Percentiles rank a stretch among this genome's conserved stretches.
Evolutionary conservation across 2,113 vertebrate genomes (phyloP).

Genomic region (Phyllopteryx taeniolatus): DNA sequence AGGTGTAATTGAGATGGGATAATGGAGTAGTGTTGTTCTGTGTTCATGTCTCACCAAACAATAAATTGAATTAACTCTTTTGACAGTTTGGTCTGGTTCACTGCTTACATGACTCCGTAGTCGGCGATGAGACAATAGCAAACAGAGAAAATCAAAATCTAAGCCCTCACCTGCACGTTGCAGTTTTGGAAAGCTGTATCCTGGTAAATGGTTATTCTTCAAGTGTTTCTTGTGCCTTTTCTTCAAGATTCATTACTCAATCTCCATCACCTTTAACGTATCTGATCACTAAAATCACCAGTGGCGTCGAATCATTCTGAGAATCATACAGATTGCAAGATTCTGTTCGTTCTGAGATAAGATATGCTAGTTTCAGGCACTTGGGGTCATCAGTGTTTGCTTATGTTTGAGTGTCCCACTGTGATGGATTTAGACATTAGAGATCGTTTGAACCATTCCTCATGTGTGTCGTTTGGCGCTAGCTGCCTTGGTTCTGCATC

Average conservation of each 20-base stretch:
- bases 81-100: conserved; percentile 84
- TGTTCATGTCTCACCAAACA: conserved; percentile 64
- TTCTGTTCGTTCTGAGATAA: conserved; percentile 24
- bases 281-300: conserved; percentile 78
- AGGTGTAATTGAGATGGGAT: conserved; percentile 31
- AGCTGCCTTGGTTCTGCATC: conserved; percentile 71
- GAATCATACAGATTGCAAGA: conserved; percentile 56
- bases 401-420: conserved; percentile 70
- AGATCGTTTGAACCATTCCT: conserved; percentile 60
- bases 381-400: conserved; percentile 70
- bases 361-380: conserved; percentile 29
- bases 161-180: conserved; percentile 78
- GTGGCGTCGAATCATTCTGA: conserved; percentile 74
- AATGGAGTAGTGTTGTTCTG: conserved; percentile 50
- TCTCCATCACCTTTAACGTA: conserved; percentile 71
- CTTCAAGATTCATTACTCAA: conserved; percentile 69
- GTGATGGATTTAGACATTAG: conserved; percentile 63
- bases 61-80: conserved; percentile 78
- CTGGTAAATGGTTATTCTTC: conserved; percentile 80
- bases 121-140: conserved; percentile 81
- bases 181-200: conserved; percentile 84
- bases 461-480: conserved; percentile 68
- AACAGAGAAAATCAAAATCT: conserved; percentile 83
- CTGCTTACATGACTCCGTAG: conserved; percentile 83
- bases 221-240: conserved; percentile 72